phyloP scores from a whole-genome alignment of 2,888 invertebrate species.

The Teleogryllus oceanicus region DNA sequence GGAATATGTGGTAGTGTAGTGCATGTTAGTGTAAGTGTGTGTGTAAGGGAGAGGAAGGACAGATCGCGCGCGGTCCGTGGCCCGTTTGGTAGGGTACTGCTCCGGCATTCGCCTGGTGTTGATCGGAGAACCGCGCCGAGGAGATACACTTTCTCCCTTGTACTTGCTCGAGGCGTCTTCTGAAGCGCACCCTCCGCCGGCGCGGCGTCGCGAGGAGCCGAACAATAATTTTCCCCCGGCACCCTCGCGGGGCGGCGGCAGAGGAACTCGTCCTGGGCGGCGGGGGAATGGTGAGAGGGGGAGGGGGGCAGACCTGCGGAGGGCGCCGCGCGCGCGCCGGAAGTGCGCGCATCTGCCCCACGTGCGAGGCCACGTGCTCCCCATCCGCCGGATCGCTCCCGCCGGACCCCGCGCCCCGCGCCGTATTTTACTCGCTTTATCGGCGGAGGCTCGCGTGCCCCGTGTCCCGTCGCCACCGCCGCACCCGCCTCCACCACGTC shows the following conservation, averaged over 20 bases:
- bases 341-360: constrained; percentile 2
- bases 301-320: not conserved
- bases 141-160: too few species aligned
- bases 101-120: too few species aligned
- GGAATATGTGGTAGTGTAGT: too few species aligned
- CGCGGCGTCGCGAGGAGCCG: not conserved
- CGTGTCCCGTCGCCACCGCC: too few species aligned
- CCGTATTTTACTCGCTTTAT: not conserved
- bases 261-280: not conserved
- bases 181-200: too few species aligned
- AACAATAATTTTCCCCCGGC: not conserved
- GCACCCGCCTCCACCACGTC: too few species aligned
- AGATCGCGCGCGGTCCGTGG: too few species aligned
- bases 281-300: not conserved
- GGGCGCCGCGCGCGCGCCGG: not conserved
- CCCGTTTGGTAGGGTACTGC: too few species aligned
- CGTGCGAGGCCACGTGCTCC: not conserved
- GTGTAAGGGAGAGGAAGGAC: too few species aligned
- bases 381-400: not conserved
- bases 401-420: not conserved
- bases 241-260: not conserved
- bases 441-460: not conserved
- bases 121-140: too few species aligned
- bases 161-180: too few species aligned
- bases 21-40: too few species aligned